phyloP scores from a whole-genome alignment of 1,140 invertebrate species.

The Heliconius hermathena region DNA sequence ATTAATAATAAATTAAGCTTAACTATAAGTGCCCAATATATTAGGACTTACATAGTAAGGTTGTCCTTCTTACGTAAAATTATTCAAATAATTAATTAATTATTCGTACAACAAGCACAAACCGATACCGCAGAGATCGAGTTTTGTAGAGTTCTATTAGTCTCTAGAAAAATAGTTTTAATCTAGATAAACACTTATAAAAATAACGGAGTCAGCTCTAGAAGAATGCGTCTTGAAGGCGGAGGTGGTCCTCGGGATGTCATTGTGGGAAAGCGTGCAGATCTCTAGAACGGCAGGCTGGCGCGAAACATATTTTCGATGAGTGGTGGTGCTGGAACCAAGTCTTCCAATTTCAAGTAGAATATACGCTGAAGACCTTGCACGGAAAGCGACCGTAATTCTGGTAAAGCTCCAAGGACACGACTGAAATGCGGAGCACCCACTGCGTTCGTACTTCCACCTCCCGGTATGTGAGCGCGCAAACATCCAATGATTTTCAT shows the following conservation, averaged over 20 bases:
- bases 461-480: constrained; percentile 95
- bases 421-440: constrained; percentile 95
- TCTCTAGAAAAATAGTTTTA: constrained; percentile 77
- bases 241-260: constrained; percentile 68
- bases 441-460: constrained; percentile 93
- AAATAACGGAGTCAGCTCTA: constrained; percentile 78
- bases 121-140: constrained; percentile 78
- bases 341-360: constrained; percentile 95
- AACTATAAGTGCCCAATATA: constrained; percentile 46
- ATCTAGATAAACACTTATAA: constrained; percentile 75
- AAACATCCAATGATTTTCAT: constrained; percentile 97
- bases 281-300: constrained; percentile 93
- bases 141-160: constrained; percentile 66
- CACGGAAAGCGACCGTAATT: constrained; percentile 94
- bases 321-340: constrained; percentile 94
- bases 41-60: constrained; percentile 64
- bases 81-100: constrained; percentile 57
- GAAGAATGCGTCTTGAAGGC: constrained; percentile 67
- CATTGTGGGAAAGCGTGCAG: constrained; percentile 38
- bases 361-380: constrained; percentile 97
- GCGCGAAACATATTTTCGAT: constrained; percentile 98
- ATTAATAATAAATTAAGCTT: constrained; percentile 79
- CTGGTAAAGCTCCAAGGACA: constrained; percentile 94
- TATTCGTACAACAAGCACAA: constrained; percentile 62
- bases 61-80: constrained; percentile 62